These are phyloP conservation scores for Mormyrus proboscirostris DNA, from an alignment of 2,797 vertebrate species.

Conservation along the genomic window DNA sequence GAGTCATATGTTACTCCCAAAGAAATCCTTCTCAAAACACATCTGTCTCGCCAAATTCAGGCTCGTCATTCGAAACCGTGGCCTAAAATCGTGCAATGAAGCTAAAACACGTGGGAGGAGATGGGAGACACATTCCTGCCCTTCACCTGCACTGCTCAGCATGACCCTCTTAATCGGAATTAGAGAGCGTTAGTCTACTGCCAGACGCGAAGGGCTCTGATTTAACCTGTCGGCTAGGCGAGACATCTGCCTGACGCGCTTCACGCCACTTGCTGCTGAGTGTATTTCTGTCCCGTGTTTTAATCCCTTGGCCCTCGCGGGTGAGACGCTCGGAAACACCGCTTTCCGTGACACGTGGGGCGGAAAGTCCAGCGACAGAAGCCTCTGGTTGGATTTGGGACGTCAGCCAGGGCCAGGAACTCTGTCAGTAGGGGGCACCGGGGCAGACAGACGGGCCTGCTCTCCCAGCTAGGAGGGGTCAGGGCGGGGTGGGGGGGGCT, in stretches of 20 bases:
- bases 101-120: slow-evolving; percentile 40
- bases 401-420: slow-evolving; percentile 38
- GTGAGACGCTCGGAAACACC: neutral
- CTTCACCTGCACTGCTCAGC: slow-evolving; percentile 20
- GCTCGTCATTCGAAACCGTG: slow-evolving; percentile 30
- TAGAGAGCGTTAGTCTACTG: slow-evolving; percentile 24
- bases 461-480: neutral
- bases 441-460: slow-evolving; percentile 7
- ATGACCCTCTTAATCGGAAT: slow-evolving; percentile 17
- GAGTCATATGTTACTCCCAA: slow-evolving; percentile 53
- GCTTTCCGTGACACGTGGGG: neutral
- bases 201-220: slow-evolving; percentile 26
- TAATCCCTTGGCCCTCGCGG: neutral
- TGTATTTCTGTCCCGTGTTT: neutral
- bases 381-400: slow-evolving; percentile 18
- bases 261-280: neutral
- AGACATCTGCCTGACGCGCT: neutral
- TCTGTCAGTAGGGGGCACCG: neutral
- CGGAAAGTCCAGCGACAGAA: neutral
- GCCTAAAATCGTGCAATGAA: slow-evolving; percentile 46
- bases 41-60: slow-evolving; percentile 56
- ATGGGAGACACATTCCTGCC: slow-evolving; percentile 36
- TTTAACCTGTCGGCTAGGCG: slow-evolving; percentile 21
- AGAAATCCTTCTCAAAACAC: slow-evolving; percentile 69
- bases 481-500: neutral